Conservation (phyloP, 2,113 vertebrate genomes). For the Pelobates fuscus region DNA sequence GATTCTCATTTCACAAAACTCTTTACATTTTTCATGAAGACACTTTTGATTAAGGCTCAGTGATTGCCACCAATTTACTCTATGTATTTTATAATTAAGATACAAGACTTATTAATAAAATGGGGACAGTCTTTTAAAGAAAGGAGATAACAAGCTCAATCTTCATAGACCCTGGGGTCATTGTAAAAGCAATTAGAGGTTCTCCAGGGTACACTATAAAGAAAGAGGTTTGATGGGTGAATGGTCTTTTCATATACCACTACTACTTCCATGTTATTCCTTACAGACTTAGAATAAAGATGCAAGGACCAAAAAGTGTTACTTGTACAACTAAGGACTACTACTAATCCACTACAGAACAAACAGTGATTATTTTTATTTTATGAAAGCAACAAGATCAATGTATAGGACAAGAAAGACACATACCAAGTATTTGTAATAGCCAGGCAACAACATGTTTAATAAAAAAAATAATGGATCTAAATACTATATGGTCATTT, state of each 20-base stretch:
- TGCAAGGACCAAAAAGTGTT: background rate
- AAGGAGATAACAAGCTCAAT: slow-evolving; percentile 77
- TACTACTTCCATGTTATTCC: slow-evolving; percentile 55
- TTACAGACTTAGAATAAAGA: slow-evolving; percentile 57
- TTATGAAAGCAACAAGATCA: slow-evolving; percentile 23
- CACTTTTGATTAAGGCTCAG: slow-evolving; percentile 71
- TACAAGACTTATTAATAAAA: slow-evolving; percentile 71
- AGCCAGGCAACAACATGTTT: background rate
- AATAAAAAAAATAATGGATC: slow-evolving; percentile 18
- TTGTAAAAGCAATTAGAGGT: slow-evolving; percentile 74
- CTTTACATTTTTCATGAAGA: slow-evolving; percentile 63
- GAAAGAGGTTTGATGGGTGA: slow-evolving; percentile 55
- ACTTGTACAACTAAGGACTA: slow-evolving; percentile 49
- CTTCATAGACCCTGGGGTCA: slow-evolving; percentile 71
- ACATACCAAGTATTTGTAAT: slow-evolving; percentile 17
- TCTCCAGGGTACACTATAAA: slow-evolving; percentile 63
- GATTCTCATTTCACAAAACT: slow-evolving; percentile 72
- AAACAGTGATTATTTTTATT: slow-evolving; percentile 32
- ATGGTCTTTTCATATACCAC: slow-evolving; percentile 54
- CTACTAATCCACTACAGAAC: slow-evolving; percentile 46
- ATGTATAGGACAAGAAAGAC: slow-evolving; percentile 21
- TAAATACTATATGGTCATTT: background rate
- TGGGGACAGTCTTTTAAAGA: slow-evolving; percentile 66
- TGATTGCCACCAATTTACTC: slow-evolving; percentile 76
- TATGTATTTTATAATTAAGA: slow-evolving; percentile 78